A percentile compares a stretch with the other conserved stretches of the same genome.
These are phyloP conservation scores for Pissodes strobi DNA, from an alignment of 1,140 invertebrate genomes.

Conservation along the genomic window DNA sequence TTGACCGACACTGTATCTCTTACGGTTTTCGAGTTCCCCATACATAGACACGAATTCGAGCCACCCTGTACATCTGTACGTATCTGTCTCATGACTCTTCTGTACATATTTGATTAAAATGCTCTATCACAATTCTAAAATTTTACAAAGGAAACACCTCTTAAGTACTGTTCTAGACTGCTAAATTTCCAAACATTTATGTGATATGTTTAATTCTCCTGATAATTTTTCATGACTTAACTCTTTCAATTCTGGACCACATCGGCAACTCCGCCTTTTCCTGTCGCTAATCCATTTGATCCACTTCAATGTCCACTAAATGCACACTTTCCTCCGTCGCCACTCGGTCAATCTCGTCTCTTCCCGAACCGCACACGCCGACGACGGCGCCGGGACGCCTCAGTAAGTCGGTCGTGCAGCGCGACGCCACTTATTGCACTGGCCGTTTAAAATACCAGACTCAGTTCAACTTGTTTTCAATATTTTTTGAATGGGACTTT, in stretches of 20 bases:
- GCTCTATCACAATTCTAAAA: too few species aligned
- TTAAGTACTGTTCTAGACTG: too few species aligned
- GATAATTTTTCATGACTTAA: neutral
- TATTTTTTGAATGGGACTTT: neutral
- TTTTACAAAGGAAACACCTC: too few species aligned
- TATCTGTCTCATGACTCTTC: too few species aligned
- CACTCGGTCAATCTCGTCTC: constrained; percentile 33
- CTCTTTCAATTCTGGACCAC: neutral
- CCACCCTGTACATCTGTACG: too few species aligned
- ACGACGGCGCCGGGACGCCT: constrained; percentile 28
- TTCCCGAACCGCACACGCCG: constrained; percentile 9
- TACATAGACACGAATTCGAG: too few species aligned
- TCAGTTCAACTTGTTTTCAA: neutral
- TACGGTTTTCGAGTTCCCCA: too few species aligned
- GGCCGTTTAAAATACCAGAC: constrained; percentile 7
- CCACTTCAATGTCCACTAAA: neutral
- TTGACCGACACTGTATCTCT: too few species aligned
- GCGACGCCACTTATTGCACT: constrained; percentile 17
- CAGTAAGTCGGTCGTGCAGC: constrained; percentile 33
- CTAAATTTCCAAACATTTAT: too few species aligned
- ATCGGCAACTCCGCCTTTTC: neutral
- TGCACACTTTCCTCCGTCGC: constrained; percentile 13
- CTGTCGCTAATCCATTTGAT: neutral
- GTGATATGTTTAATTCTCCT: too few species aligned
- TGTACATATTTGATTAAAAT: too few species aligned